phyloP scores from a whole-genome alignment of 2,797 vertebrate genomes.

The Oryzias dopingdopingensis region DNA sequence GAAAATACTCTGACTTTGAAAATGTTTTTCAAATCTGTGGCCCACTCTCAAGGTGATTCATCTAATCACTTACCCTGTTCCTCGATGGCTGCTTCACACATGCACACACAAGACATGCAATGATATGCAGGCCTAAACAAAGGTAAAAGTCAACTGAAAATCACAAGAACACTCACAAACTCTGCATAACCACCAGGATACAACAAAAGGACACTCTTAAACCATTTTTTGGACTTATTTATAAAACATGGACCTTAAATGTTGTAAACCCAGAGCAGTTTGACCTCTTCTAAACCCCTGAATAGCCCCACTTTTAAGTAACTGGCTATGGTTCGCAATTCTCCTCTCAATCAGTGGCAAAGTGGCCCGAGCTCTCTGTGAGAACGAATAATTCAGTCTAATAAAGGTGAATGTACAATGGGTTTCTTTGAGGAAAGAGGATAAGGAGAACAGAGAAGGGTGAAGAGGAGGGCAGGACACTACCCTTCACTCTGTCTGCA shows the following conservation, averaged over 20 bases:
- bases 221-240: background rate
- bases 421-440: constrained; percentile 46
- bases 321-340: constrained; percentile 27
- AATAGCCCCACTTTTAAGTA: constrained; percentile 35
- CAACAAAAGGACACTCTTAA: too few relatives aligned
- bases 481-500: constrained; percentile 45
- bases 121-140: background rate
- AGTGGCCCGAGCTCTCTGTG: constrained; percentile 20
- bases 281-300: constrained; percentile 40
- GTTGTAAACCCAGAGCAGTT: constrained; percentile 50
- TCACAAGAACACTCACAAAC: constrained; percentile 10
- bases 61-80: constrained; percentile 63
- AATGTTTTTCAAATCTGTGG: constrained; percentile 59
- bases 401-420: constrained; percentile 47
- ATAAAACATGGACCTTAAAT: constrained; percentile 14
- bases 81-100: constrained; percentile 14
- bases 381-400: constrained; percentile 52
- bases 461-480: constrained; percentile 25
- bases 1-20: constrained; percentile 66
- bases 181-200: too few relatives aligned
- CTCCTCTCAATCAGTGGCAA: constrained; percentile 8
- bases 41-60: constrained; percentile 63
- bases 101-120: constrained; percentile 12
- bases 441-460: constrained; percentile 23
- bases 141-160: too few relatives aligned